Evolutionary conservation across 2,113 vertebrate species (phyloP), one percentile per base, ranked within the genome.

Genomic region (Platycercus adscitus): DNA sequence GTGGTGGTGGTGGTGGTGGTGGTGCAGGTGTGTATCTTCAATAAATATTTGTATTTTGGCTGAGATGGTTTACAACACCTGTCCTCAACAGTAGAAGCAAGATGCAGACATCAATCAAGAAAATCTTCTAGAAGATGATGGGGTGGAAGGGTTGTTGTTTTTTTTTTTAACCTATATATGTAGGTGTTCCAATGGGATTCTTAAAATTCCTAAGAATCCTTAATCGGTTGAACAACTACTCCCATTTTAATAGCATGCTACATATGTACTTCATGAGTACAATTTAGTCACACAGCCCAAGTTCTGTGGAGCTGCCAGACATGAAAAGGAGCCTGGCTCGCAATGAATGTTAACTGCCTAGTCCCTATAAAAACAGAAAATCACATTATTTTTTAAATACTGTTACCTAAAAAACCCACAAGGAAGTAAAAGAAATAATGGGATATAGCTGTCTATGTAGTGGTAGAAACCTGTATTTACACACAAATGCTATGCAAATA

Each of bases 321-420:
- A 88, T 71, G 80, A 90, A 86, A 88, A 94, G 50, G 37, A 90
- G 47, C 47, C 68, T 91, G 89, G 66, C 91, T 91, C 75, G 55
- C 85, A 93, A 81, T 39, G 71, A 94, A 63, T 20, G 6, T 73
- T 96, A 94, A 86, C 81, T 81, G 83, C 82, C 12, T 50, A 88
- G 66, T 79, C 84, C 66, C 49, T 58, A 49, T 58, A 88, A 93
- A 94, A 95, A 92, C 35, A 92, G 75, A 94, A 96, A 89, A 95
- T 89, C 77, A 60, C 69, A 35, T 79, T 81, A 81, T 89, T 92
- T 95, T 95, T 92, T 1, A 0, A 81, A 66, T 79, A 72, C 44
- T 85, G 70, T 84, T 95, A 89, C 86, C 86, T 88, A 81, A 31
- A 95, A 94, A 86, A 83, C 58, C 70, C 86, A 69, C 20, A 70